Conservation (phyloP, 2,113 vertebrate genomes). For the Hoplias malabaricus region DNA sequence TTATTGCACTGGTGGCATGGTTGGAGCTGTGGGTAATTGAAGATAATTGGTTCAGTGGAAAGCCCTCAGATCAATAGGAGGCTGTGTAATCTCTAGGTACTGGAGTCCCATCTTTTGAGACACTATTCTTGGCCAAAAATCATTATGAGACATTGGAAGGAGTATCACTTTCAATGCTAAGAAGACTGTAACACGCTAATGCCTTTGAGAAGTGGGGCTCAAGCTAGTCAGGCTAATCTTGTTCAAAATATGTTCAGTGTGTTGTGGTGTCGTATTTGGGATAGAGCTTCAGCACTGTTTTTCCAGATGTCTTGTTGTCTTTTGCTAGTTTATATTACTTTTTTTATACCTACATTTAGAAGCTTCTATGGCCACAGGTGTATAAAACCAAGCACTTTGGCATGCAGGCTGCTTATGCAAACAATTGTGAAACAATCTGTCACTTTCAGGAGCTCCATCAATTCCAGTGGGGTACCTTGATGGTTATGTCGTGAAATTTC, state of each 20-base stretch:
- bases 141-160: neutral
- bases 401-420: too few species aligned
- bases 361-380: too few species aligned
- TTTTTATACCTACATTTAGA: too few species aligned
- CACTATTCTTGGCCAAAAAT: neutral
- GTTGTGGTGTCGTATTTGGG: neutral
- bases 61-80: conserved; percentile 61
- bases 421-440: too few species aligned
- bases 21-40: conserved; percentile 47
- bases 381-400: too few species aligned
- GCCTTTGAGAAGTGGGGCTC: neutral
- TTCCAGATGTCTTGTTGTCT: neutral
- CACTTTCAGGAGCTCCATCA: too few species aligned
- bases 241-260: too few species aligned
- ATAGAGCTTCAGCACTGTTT: neutral
- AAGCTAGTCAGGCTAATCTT: neutral
- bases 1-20: conserved; percentile 27
- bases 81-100: conserved; percentile 31
- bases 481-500: too few species aligned
- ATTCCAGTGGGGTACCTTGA: too few species aligned
- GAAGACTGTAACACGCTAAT: neutral
- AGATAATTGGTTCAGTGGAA: conserved; percentile 50
- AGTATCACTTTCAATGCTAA: neutral
- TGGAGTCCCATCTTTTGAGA: conserved; percentile 14
- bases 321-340: too few species aligned